These are phyloP conservation scores for Maniola jurtina DNA, from an alignment of 1,140 invertebrate genomes.

Conservation along the genomic window DNA sequence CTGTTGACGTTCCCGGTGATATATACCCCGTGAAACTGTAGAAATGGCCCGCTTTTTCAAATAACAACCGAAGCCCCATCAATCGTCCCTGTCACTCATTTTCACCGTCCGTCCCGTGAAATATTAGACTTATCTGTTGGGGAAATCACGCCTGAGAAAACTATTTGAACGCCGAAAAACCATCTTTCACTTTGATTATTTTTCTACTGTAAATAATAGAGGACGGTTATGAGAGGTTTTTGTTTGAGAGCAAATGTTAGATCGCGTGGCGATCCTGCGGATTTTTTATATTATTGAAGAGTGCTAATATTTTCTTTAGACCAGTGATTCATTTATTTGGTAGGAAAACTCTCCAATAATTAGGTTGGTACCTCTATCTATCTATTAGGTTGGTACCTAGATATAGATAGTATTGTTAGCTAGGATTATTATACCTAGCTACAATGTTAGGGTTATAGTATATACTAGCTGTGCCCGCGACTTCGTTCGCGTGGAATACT, in stretches of 20 bases:
- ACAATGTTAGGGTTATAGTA: no score
- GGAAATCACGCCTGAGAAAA: constrained; percentile 66
- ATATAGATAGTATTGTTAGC: no score
- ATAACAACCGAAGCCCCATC: constrained; percentile 69
- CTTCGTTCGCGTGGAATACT: no score
- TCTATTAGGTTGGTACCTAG: no score
- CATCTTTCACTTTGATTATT: constrained; percentile 77
- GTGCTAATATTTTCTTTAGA: constrained; percentile 32
- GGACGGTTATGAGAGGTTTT: constrained; percentile 51
- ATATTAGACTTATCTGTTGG: constrained; percentile 74
- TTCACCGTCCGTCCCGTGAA: constrained; percentile 60
- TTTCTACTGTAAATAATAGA: constrained; percentile 75
- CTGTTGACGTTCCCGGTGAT: constrained; percentile 73
- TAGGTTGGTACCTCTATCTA: no score
- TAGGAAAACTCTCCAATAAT: no score
- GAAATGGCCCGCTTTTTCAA: constrained; percentile 76
- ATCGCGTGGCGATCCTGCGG: constrained; percentile 40
- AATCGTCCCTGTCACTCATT: constrained; percentile 72
- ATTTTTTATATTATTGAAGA: constrained; percentile 32
- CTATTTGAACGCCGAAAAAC: constrained; percentile 65
- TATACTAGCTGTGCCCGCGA: no score
- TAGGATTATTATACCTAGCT: no score
- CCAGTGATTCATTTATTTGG: background rate
- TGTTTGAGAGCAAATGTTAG: constrained; percentile 43
- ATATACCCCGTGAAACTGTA: constrained; percentile 61